Base-by-base conservation (phyloP, 2,888 invertebrate species). In the Caenorhabditis imperialis region DNA sequence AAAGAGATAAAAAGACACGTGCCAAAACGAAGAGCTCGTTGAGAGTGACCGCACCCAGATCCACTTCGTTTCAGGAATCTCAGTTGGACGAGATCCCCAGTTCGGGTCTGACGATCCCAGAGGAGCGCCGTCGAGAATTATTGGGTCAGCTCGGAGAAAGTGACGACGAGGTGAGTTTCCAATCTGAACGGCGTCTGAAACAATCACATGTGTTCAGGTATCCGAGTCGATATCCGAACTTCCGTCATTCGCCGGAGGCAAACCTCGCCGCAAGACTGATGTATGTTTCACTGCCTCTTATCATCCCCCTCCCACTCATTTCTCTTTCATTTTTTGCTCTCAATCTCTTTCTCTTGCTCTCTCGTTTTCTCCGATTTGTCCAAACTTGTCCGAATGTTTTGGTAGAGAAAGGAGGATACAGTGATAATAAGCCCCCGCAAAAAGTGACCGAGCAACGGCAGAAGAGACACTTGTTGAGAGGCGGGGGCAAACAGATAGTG, bases 211-310 rank as follows among this genome's bases (percentile, higher is more conserved):
- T n/a, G 40, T 73, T 6, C 61, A 88, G 75, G 75, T 84, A 75
- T 82, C 86, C 23, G 88, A 88, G 75, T 81, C 81, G 54, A 88
- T 88, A 71, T 87, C 87, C 40, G 88, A 88, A 71, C 79, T 88
- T 42, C 88, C 88, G 14, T 85, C 86, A 30, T 81, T 85, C 67
- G 79, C 78, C 70, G 78, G 79, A 48, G 55, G 70, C 23, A 77
- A 70, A 55, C 72, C 65, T 57, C 70, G 75, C 57, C 63, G 70
- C 53, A 71, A 70, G 53, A 61, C 71, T 53, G 67, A 72, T 45
- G 76, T 76, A 57, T 54, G 75, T 75, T 62, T 72, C 58, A 30
- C 30, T 30, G 7, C 30, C 30, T 30, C 30, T 30, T 30, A 30
- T 30, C 30, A 7, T 40, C 37, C 25, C 38, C 38, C 38, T 33